Base-by-base conservation (phyloP, 2,797 vertebrate genomes). In the Tarsius wallacei region DNA sequence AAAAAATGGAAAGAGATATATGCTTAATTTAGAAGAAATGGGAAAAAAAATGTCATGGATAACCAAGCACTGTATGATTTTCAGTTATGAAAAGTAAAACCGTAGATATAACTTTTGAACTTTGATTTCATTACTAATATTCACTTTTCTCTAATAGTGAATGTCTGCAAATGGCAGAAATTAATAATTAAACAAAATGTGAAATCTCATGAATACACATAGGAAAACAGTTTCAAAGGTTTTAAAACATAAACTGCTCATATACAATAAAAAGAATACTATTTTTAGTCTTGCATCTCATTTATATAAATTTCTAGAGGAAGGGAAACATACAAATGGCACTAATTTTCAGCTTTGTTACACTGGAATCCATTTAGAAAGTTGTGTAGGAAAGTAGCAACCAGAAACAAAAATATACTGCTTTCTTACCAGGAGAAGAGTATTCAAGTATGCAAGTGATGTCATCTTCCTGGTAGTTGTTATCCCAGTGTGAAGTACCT, bases 1-100 rank as follows among this genome's bases (percentile, higher is more conserved):
- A 78, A 98, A 97, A 97, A 98, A 98, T 96, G 80, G 86, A 97
- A 98, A 97, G 64, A 96, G 98, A 97, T 97, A 90, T 83, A 97
- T 96, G 96, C 94, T 98, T 13, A 1, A 98, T 97, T 98, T 97
- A 97, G 63, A 98, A 96, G 87, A 98, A 98, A 98, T 93, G 94
- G n/a, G n/a, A 98, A 97, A 97, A 98, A 98, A 98, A 98, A 98
- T 97, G 90, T 97, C 94, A 97, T 96, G 92, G 97, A 97, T 95
- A 97, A 97, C 96, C 83, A 98, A 97, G 93, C 74, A 96, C 87
- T 81, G 97, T 97, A 97, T 98, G 93, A 98, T 96, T 98, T 96
- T 97, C 96, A 82, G 77, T 97, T 95, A 96, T 61, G 71, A 36
- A 89, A 97, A 97, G 93, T 42, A 95, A 98, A 98, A 96, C n/a